Base-by-base conservation (phyloP, 2,113 vertebrate genomes). In the Solea senegalensis region DNA sequence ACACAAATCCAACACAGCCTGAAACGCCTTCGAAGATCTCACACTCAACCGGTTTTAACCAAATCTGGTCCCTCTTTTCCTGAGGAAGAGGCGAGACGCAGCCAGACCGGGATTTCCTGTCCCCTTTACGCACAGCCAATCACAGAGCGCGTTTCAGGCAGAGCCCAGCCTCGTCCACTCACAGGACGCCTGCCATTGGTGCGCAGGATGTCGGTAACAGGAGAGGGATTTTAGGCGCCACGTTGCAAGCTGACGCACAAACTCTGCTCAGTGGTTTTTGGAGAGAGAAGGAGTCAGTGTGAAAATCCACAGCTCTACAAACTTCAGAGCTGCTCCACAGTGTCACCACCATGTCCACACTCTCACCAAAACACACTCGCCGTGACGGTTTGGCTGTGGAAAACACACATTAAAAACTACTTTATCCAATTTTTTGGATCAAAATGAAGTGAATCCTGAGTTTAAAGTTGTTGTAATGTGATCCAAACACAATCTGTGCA, bases 231-330 rank as follows among this genome's bases (percentile, higher is more conserved):
- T 63, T 65, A 53, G 74, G 80, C 93, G 95, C 95, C 95, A 95
- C 95, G 95, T 95, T 90, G 92, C 91, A 93, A 81, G 64, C 70
- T 69, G 66, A 86, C 65, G 53, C 69, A 41, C 76, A 74, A 51
- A 48, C 14, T 26, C 8, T 28, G 14, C 26, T 27, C 34, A 34
- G 28, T 34, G n/a, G 5, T 5, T 3, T 34, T 34, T 34, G 28
- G 28, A 34, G 34, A 3, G 34, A 34, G 34, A 6, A 0, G 4
- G 16, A 26, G 2, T 26, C 21, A 26, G 21, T 6, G 51, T 9
- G 21, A 11, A 27, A 21, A 21, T 6, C 8, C n/a, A n/a, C 39
- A 4, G n/a, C 5, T 58, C 4, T 3, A 1, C 45, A 27, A 3
- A 9, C 26, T 1, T 7, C 12, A n/a, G 14, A 53, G 21, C 15